Conservation (phyloP, 2,113 vertebrate species). For the Hippocampus guttulatus region DNA sequence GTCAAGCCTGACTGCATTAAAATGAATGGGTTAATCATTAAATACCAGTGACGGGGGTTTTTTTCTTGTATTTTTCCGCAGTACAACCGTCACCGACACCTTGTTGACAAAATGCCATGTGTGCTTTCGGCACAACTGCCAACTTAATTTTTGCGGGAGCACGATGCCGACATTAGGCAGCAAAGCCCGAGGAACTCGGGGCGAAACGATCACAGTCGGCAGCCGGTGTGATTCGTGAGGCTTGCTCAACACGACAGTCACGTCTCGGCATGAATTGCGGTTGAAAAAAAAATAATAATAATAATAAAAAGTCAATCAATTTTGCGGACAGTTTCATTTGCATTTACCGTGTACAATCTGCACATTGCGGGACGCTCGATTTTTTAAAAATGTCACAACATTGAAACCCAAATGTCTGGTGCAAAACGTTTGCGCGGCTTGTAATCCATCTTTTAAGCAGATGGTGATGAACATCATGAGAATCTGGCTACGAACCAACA, state of each 20-base stretch:
- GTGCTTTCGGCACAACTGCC: not conserved
- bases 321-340: slow-evolving; percentile 6
- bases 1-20: not conserved
- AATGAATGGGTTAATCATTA: not conserved
- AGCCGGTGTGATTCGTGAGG: slow-evolving; percentile 28
- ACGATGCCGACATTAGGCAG: not conserved
- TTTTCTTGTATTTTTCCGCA: not conserved
- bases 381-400: slow-evolving; percentile 29
- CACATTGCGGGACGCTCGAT: slow-evolving; percentile 21
- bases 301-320: not conserved
- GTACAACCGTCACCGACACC: not conserved
- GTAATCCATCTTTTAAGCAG: slow-evolving; percentile 11
- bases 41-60: not conserved
- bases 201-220: slow-evolving; percentile 16
- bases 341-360: not conserved
- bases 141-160: not conserved
- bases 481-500: slow-evolving; percentile 14
- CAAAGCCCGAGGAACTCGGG: not conserved
- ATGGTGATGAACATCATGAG: slow-evolving; percentile 27
- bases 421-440: slow-evolving; percentile 13
- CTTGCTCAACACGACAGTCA: slow-evolving; percentile 5
- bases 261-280: slow-evolving; percentile 6
- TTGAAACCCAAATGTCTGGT: slow-evolving; percentile 40
- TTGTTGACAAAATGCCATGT: not conserved
- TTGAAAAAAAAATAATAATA: not conserved